A percentile compares a stretch with the other conserved stretches of the same genome.
Evolutionary conservation across 2,888 invertebrate species (phyloP).

Genomic region (Hyles lineata): DNA sequence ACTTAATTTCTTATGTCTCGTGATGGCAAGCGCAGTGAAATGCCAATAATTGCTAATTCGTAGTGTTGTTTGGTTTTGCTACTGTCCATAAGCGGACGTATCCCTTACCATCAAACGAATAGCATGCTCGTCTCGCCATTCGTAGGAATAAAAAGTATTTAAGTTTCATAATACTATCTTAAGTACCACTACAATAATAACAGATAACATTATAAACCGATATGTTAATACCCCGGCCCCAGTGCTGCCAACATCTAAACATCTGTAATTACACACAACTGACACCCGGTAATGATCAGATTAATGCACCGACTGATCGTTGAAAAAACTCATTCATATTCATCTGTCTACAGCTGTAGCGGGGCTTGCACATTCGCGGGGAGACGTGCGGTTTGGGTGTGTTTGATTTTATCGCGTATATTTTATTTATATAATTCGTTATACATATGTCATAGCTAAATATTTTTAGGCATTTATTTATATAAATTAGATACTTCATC

Average conservation of each 20-base stretch:
- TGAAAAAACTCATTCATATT: slow-evolving; percentile 76
- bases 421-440: not conserved
- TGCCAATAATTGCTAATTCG: too few species aligned
- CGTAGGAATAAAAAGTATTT: not conserved
- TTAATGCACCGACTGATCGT: slow-evolving; percentile 60
- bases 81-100: too few species aligned
- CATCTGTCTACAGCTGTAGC: slow-evolving; percentile 52
- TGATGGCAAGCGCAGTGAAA: too few species aligned
- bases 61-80: too few species aligned
- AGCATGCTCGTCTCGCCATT: too few species aligned
- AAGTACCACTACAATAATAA: slow-evolving; percentile 4
- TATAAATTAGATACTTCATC: too few species aligned
- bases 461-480: too few species aligned
- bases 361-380: not conserved
- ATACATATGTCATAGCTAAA: too few species aligned
- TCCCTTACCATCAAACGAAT: too few species aligned
- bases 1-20: too few species aligned
- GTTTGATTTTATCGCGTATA: not conserved
- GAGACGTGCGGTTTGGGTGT: not conserved
- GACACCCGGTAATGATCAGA: slow-evolving; percentile 72
- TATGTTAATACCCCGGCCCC: slow-evolving; percentile 2
- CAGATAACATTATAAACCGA: slow-evolving; percentile 4
- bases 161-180: not conserved
- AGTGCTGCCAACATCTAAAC: slow-evolving; percentile 37
- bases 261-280: slow-evolving; percentile 73